Conservation (phyloP, 2,888 invertebrate species). For the Apotomis turbidana region DNA sequence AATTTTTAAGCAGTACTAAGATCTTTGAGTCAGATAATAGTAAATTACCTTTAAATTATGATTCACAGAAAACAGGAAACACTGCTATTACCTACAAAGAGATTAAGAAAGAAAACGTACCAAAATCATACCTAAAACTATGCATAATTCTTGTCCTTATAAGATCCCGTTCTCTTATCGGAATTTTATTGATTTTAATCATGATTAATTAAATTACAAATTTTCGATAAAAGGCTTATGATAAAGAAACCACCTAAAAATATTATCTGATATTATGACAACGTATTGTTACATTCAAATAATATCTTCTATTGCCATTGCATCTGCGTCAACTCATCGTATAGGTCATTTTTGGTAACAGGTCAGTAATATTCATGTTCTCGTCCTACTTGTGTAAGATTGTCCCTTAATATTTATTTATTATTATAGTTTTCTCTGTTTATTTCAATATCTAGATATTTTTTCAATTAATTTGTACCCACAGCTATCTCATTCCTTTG, state of each 20-base stretch:
- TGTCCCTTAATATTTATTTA: too few relatives aligned
- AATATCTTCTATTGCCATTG: slow-evolving; percentile 24
- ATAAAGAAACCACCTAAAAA: neutral
- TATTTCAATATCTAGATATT: too few relatives aligned
- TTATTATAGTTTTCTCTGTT: too few relatives aligned
- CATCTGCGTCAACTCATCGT: slow-evolving; percentile 35
- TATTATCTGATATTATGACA: slow-evolving; percentile 22
- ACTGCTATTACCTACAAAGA: too few relatives aligned
- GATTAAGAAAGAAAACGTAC: too few relatives aligned
- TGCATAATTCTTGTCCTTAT: neutral
- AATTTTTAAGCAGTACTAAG: too few relatives aligned
- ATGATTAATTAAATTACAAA: slow-evolving; percentile 27
- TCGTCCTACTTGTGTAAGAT: too few relatives aligned
- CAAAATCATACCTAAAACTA: neutral
- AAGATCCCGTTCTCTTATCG: neutral
- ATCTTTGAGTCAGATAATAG: too few relatives aligned
- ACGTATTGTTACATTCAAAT: slow-evolving; percentile 18
- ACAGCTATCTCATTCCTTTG: too few relatives aligned
- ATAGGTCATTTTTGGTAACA: slow-evolving; percentile 57
- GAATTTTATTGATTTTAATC: slow-evolving; percentile 21
- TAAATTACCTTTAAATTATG: too few relatives aligned
- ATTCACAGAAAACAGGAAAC: too few relatives aligned
- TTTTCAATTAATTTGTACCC: too few relatives aligned
- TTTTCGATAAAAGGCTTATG: slow-evolving; percentile 5
- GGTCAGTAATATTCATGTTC: slow-evolving; percentile 47